Evolutionary conservation across 2,113 vertebrate genomes (phyloP), one percentile per base, ranked within the genome.

Genomic region (Gasterosteus nipponicus): DNA sequence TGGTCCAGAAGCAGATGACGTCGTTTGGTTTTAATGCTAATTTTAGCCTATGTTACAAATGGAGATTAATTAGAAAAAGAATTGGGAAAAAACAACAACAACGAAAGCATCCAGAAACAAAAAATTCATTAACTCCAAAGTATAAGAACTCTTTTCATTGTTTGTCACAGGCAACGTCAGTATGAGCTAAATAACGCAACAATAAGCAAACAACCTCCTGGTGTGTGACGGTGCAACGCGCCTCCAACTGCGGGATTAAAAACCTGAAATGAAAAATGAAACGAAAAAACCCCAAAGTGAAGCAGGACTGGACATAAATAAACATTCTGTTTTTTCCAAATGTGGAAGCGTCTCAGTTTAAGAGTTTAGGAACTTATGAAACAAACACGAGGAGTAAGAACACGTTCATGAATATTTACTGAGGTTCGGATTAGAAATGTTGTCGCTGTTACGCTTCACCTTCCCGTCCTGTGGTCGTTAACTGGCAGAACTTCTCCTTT

Each of bases 221-320:
- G 71, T 35, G 46, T 12, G 54, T 3, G 8, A 46, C 73, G 35
- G 63, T 47, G 41, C 63, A 42, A 71, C 14, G 72, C 38, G 68
- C 63, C 35, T 33, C 15, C 15, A 71, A 62, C 66, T 73, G 35
- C 70, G 63, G 54, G 51, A 16, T 22, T 18, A 80, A 69, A 75
- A 35, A 58, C 59, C 54, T 2, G 49, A 47, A 11, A 6, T 16
- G 11, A 35, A 58, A 54, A 80, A 71, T 14, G 19, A 16, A 33
- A 18, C 63, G 29, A 3, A 46, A 69, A 85, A 81, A 83, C 75
- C 63, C 26, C 5, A 46, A 69, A 85, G 80, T 81, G 75, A 86
- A 84, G 85, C 78, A 78, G 16, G 70, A 71, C 69, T 70, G 56
- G 26, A 58, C 69, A 86, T 71, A 75, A 84, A 85, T 77, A 69